A percentile compares a stretch with the other conserved stretches of the same genome.
phyloP scores from a whole-genome alignment of 2,888 invertebrate species.

The Dolomedes plantarius region DNA sequence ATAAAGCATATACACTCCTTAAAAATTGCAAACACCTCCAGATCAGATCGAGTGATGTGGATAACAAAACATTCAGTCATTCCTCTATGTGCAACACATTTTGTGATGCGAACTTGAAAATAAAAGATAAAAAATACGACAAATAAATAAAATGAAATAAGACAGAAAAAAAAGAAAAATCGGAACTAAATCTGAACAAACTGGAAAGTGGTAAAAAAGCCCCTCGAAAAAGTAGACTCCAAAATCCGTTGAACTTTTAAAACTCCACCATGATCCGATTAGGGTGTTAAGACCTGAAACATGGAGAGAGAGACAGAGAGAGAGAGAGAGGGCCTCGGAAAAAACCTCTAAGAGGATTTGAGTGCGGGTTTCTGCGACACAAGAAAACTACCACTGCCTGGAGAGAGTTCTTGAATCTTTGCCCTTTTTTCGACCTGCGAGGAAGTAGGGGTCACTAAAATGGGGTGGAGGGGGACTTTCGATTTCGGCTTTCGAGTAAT shows the following conservation, averaged over 20 bases:
- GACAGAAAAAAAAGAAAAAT: no score
- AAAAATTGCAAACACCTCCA: no score
- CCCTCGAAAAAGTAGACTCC: not conserved
- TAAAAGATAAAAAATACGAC: no score
- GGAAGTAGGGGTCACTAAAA: slow-evolving; percentile 3
- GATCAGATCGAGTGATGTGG: no score
- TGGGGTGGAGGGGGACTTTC: not conserved
- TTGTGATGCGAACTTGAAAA: no score
- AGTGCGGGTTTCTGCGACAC: not conserved
- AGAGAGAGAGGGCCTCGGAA: not conserved
- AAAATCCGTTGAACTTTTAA: slow-evolving; percentile 69
- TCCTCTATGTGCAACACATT: no score
- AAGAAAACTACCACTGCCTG: slow-evolving; percentile 7
- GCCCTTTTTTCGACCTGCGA: not conserved
- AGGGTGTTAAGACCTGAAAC: slow-evolving; percentile 39
- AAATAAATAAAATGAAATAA: no score
- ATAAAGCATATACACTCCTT: no score
- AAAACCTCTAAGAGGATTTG: not conserved
- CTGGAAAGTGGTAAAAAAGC: not conserved
- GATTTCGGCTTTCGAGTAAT: not conserved
- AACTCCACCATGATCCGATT: slow-evolving; percentile 69
- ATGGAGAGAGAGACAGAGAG: not conserved
- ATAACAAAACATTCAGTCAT: no score
- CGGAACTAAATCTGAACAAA: not conserved
- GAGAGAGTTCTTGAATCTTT: not conserved